phyloP scores from a whole-genome alignment of 2,797 vertebrate species.

The Nannoperca australis region DNA sequence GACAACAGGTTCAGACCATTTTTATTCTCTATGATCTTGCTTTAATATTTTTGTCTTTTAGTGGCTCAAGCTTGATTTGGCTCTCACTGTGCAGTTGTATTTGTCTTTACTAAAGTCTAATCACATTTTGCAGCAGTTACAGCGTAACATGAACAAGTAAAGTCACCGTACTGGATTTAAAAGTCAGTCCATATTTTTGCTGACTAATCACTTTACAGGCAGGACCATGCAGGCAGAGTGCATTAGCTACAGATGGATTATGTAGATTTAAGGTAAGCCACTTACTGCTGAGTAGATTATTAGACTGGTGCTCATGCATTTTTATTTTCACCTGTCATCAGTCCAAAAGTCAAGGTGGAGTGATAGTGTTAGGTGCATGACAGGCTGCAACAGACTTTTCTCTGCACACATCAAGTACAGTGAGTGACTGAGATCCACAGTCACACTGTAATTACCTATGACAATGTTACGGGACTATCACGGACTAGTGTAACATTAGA shows the following conservation, averaged over 20 bases:
- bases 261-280: conserved; percentile 44
- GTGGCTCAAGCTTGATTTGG: not conserved
- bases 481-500: not conserved
- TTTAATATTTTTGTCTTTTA: not conserved
- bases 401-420: not conserved
- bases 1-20: no score
- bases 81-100: not conserved
- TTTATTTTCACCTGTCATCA: conserved; percentile 39
- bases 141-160: not conserved
- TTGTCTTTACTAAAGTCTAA: not conserved
- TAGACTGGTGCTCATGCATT: conserved; percentile 30
- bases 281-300: conserved; percentile 52
- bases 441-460: not conserved
- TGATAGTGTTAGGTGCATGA: conserved; percentile 16
- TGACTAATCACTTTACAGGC: conserved; percentile 29
- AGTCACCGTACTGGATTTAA: not conserved
- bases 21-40: not conserved
- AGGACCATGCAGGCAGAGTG: conserved; percentile 10
- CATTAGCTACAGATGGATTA: conserved; percentile 53
- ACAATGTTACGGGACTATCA: not conserved
- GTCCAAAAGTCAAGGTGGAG: conserved; percentile 3
- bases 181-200: conserved; percentile 21
- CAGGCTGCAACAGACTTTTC: conserved; percentile 3
- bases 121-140: not conserved
- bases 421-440: not conserved